A percentile compares a stretch with the other conserved stretches of the same genome.
These are phyloP conservation scores for Oreohelix idahoensis DNA, from an alignment of 1,140 invertebrate species.

Conservation along the genomic window DNA sequence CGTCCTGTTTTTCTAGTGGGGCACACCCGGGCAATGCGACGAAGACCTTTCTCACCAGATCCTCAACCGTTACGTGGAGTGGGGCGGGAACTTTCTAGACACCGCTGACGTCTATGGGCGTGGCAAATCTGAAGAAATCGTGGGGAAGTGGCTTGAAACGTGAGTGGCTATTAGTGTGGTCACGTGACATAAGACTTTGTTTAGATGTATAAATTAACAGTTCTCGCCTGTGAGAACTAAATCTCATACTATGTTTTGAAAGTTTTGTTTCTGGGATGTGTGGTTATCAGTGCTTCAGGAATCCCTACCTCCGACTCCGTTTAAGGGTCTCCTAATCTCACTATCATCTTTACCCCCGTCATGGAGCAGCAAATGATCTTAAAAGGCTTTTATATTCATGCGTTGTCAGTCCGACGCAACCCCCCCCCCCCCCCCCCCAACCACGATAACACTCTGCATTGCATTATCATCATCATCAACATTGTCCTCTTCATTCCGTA, in stretches of 20 bases:
- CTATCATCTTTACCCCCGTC: too few relatives aligned
- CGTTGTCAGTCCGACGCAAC: too few relatives aligned
- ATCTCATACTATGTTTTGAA: not conserved
- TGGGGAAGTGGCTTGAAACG: slow-evolving; percentile 66
- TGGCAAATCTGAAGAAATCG: slow-evolving; percentile 64
- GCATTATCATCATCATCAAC: not conserved
- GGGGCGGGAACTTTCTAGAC: slow-evolving; percentile 47
- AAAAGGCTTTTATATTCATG: too few relatives aligned
- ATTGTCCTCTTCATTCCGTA: not conserved
- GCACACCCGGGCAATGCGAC: not conserved
- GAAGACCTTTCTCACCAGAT: slow-evolving; percentile 55
- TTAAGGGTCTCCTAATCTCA: too few relatives aligned
- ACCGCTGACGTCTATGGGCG: slow-evolving; percentile 58
- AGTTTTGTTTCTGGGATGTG: not conserved
- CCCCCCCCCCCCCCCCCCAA: too few relatives aligned
- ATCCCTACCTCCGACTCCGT: too few relatives aligned
- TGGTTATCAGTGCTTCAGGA: too few relatives aligned
- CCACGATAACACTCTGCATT: not conserved
- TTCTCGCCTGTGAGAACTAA: not conserved
- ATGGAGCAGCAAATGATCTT: too few relatives aligned
- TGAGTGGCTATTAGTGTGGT: too few relatives aligned
- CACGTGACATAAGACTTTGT: too few relatives aligned
- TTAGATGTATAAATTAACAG: not conserved
- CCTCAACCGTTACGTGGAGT: slow-evolving; percentile 60
- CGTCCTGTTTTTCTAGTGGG: not conserved